These are phyloP conservation scores for Haliclona indistincta DNA, from an alignment of 37 sponge, comb jelly and placozoan species.

Conservation along the genomic window DNA sequence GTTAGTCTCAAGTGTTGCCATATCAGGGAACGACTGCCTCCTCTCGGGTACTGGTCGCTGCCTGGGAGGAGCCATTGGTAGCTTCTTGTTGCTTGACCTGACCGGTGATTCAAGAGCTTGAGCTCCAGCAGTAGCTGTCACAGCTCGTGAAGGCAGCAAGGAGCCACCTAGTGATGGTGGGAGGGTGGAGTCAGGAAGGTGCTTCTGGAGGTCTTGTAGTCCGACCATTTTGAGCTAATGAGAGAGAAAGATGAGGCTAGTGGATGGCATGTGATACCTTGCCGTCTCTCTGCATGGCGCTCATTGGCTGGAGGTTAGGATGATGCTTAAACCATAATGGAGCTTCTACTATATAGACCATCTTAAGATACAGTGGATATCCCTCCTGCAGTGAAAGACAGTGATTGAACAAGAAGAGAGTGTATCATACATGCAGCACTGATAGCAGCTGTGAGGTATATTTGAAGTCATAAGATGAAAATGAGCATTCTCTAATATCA, in stretches of 20 bases:
- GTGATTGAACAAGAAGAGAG: no score
- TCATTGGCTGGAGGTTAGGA: slow-evolving; percentile 6
- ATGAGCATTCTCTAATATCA: slow-evolving; percentile 1
- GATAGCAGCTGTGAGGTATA: background rate
- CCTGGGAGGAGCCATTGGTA: background rate
- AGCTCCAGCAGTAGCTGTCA: no score
- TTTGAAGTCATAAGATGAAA: background rate
- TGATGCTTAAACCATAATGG: slow-evolving; percentile 20
- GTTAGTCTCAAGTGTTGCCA: background rate
- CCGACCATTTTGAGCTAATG: slow-evolving; percentile 25
- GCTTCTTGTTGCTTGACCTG: no score
- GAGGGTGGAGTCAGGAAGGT: slow-evolving; percentile 18
- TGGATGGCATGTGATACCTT: background rate
- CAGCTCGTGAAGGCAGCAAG: no score
- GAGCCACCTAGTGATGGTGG: slow-evolving; percentile 50
- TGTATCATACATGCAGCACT: slow-evolving; percentile 1
- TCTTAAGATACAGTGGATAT: slow-evolving; percentile 54
- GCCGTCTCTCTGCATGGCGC: background rate
- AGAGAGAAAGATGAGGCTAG: background rate
- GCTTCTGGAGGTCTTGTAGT: slow-evolving; percentile 10
- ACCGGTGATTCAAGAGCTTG: no score
- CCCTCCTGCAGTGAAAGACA: slow-evolving; percentile 15
- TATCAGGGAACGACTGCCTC: background rate
- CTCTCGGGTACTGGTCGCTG: background rate
- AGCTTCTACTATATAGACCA: slow-evolving; percentile 41